Base-by-base conservation (phyloP, 1,140 invertebrate species). In the Copidosoma floridanum region DNA sequence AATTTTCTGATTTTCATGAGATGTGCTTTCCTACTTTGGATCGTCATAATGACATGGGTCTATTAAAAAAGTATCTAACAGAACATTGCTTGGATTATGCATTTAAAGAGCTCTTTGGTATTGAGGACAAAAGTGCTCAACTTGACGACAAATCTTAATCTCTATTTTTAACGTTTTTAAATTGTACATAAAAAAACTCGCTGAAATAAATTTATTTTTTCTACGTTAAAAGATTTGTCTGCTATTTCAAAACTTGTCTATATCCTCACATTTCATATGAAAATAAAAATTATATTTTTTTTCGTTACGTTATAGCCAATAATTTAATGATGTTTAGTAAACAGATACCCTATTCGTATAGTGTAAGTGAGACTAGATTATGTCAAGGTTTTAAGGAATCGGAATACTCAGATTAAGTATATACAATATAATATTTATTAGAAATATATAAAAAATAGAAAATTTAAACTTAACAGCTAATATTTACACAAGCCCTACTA, bases 51-150 rank as follows among this genome's bases (percentile, higher is more conserved):
- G 85, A 91, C 72, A 86, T 91, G 83, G 88, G 88, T 27, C 84
- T 86, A 67, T 83, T 94, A 63, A 84, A 85, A 51, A 87, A 87
- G 63, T 92, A 85, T 79, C 78, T 93, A 63, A 82, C 85, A 35
- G 71, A 86, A 44, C 85, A 87, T 70, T 72, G 85, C 12, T 83
- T 85, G 41, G 83, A 78, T 43, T 82, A 89, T 75, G 85, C 85
- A 51, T 92, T 93, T 78, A 86, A 86, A 77, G 84, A 90, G 67
- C 84, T 90, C 66, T 92, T 93, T 85, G 89, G 90, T 12, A 80
- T 92, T 21, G 84, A 86, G 66, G 82, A 82, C 12, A 80, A 77
- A 69, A 55, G 18, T 20, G 20, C 54, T 24, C 50, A 65, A 65
- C 29, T 51, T 32, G 23, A 43, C n/a, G 41, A 55, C 16, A 23